Evolutionary conservation across 2,113 vertebrate genomes (phyloP), one percentile per base, ranked within the genome.

Genomic region (Gallinago jamesoni): DNA sequence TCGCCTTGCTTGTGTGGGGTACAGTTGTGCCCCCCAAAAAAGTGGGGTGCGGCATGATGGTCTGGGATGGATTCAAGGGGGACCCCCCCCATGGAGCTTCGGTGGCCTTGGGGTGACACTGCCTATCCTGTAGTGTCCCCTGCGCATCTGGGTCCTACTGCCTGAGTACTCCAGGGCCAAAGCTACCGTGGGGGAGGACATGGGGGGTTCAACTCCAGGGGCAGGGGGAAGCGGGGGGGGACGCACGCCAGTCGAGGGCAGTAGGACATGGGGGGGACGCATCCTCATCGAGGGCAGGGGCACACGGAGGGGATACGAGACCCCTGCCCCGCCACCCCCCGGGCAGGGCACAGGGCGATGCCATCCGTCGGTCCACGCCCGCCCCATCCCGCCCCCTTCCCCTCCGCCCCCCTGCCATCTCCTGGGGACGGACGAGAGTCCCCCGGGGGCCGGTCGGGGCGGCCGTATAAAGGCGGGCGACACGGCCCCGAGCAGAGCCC

Each of bases 1-100:
- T 76, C 0, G 0, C 17, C 59, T 64, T 5, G 0, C 48, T 45
- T 55, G 6, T 19, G 21, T 4, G 0, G 28, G 22, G 4, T 5
- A 35, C 3, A 4, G 64, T 3, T 12, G 21, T 35, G 47, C 8
- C 1, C 22, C 50, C 55, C 21, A 1, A 39, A 43, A 43, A 64
- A 31, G 33, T 7, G 41, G 62, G n/a, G 19, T 12, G 33, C 7
- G 13, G 24, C 4, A 12, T 8, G 59, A 16, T 9, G 63, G 30
- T n/a, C 10, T 48, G 37, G 7, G 30, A 33, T 28, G 28, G 41
- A 45, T 28, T 31, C 39, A 1, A 41, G 4, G 12, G 10, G 27
- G 33, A 16, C 14, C 4, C 4, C 21, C 7, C 4, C 6, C 17
- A 22, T 2, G 28, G 31, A 47, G 1, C 10, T 62, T 41, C 33